Conservation (phyloP, 2,113 vertebrate species). For the Erythrolamprus reginae region DNA sequence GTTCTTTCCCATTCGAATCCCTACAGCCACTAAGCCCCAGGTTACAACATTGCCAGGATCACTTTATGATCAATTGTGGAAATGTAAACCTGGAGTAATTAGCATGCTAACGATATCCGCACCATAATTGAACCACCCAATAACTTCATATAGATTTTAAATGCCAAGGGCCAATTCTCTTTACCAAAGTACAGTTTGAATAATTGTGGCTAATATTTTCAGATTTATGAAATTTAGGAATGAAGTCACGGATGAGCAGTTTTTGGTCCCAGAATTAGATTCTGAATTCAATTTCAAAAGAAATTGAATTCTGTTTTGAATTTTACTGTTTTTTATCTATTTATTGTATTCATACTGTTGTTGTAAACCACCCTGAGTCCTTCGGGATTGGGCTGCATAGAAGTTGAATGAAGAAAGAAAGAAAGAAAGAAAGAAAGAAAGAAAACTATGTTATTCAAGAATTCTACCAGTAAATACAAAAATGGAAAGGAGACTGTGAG, state of each 20-base stretch:
- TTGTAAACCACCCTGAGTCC: too few species aligned
- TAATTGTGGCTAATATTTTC: slow-evolving; percentile 20
- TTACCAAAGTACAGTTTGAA: not conserved
- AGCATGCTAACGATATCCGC: not conserved
- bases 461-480: not conserved
- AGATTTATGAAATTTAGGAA: not conserved
- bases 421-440: not conserved
- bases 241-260: not conserved
- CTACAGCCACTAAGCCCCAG: not conserved
- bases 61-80: not conserved
- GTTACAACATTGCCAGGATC: not conserved
- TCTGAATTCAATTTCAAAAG: not conserved
- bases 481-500: not conserved
- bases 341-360: too few species aligned
- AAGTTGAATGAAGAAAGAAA: too few species aligned
- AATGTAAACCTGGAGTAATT: not conserved
- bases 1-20: not conserved
- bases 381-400: too few species aligned
- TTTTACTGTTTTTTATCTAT: too few species aligned
- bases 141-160: not conserved
- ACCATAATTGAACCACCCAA: not conserved
- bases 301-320: too few species aligned
- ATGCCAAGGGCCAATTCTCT: not conserved
- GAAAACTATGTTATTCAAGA: not conserved
- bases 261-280: not conserved